phyloP scores from a whole-genome alignment of 1,140 invertebrate genomes.

The Meloidogyne exigua region DNA sequence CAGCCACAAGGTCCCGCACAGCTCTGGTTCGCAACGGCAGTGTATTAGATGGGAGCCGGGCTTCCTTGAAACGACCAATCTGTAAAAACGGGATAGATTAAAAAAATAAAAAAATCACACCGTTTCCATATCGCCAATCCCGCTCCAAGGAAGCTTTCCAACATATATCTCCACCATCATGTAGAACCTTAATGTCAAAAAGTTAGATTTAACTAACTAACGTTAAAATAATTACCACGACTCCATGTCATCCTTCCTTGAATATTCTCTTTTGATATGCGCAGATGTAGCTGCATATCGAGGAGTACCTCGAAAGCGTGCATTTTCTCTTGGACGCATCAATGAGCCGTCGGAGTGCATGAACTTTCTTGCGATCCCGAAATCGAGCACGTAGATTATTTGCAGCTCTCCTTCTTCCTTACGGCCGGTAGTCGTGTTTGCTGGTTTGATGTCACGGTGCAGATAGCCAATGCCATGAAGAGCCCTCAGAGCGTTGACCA shows the following conservation, averaged over 20 bases:
- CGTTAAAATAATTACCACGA: slow-evolving; percentile 27
- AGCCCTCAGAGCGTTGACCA: background rate
- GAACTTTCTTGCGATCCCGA: background rate
- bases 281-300: slow-evolving; percentile 52
- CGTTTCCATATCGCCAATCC: slow-evolving; percentile 45
- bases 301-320: slow-evolving; percentile 55
- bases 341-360: slow-evolving; percentile 41
- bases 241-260: slow-evolving; percentile 44
- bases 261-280: slow-evolving; percentile 48
- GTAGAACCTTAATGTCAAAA: slow-evolving; percentile 33
- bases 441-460: slow-evolving; percentile 3
- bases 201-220: background rate
- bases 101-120: slow-evolving; percentile 36
- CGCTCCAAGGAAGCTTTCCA: slow-evolving; percentile 50
- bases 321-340: slow-evolving; percentile 38
- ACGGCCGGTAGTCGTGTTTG: background rate
- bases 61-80: slow-evolving; percentile 20
- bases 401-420: background rate
- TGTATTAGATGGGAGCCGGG: background rate
- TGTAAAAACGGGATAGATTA: background rate
- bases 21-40: background rate
- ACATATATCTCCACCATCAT: slow-evolving; percentile 45
- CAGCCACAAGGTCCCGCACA: slow-evolving; percentile 10
- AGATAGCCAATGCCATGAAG: slow-evolving; percentile 8
- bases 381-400: slow-evolving; percentile 3